Base-by-base conservation (phyloP, 2,113 vertebrate genomes). In the Trogon surrucura region DNA sequence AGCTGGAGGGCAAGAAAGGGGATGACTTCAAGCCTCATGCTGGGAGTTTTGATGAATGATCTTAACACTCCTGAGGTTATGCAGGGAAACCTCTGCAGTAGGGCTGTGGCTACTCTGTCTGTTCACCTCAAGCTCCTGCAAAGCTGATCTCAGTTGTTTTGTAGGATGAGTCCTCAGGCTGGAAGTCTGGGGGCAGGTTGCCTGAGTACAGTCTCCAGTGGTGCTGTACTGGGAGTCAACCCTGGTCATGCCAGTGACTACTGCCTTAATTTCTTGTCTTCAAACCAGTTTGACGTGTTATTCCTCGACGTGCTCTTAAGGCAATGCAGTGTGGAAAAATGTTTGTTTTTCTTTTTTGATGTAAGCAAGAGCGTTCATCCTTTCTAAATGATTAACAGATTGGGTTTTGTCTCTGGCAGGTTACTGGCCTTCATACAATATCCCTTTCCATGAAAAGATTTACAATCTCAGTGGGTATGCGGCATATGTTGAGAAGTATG, bases 391-490 rank as follows among this genome's bases (percentile, higher is more conserved):
- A 84, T 57, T 67, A 79, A 96, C 30, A 38, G 45, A n/a, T 54
- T 47, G n/a, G 16, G 16, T 18, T 94, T 80, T 92, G 41, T 96
- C 71, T 88, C 65, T 65, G 91, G 20, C 97, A 99, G 99, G 99
- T 91, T 99, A 99, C 30, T 99, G 99, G 98, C 98, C 99, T 18
- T 99, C 98, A 34, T 99, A 99, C 95, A 99, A 99, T 56, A 97
- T 99, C 71, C 98, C 99, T 30, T 99, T 99, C 96, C 98, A 99
- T 73, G 80, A 97, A 72, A 98, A 97, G 44, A 98, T 99, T 95
- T 99, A 99, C 98, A 98, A 97, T 91, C 97, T 98, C 96, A 99
- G 99, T 64, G 99, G 99, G 15, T 99, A 99, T 58, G 91, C 90
- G 0, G 92, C 97, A 29, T 97, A 99, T 3, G 98, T 98, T 88